Evolutionary conservation across 2,113 vertebrate species (phyloP).

Genomic region (Balaenoptera acutorostrata): DNA sequence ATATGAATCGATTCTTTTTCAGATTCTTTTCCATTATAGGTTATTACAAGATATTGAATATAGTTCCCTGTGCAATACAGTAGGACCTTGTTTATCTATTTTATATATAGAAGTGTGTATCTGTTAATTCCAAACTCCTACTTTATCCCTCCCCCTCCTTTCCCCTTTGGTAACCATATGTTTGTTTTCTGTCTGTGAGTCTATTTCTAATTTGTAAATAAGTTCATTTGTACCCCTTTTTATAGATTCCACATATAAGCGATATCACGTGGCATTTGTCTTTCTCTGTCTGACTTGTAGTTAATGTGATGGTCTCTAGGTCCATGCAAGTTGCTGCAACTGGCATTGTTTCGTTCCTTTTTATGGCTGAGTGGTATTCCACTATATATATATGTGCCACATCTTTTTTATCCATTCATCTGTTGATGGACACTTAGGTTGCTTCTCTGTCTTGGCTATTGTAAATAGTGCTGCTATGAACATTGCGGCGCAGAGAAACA

Average conservation of each 20-base stretch:
- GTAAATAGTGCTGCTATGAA: neutral
- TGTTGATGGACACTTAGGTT: neutral
- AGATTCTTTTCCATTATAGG: too few species aligned
- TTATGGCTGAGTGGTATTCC: neutral
- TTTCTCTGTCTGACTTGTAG: too few species aligned
- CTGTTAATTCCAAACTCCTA: neutral
- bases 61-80: neutral
- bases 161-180: neutral
- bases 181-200: neutral
- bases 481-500: accelerated
- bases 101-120: too few species aligned
- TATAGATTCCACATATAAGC: too few species aligned
- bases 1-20: too few species aligned
- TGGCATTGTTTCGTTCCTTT: neutral
- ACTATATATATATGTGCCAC: neutral
- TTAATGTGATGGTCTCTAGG: neutral
- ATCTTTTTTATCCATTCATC: neutral
- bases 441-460: neutral
- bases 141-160: neutral
- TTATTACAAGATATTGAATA: neutral
- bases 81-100: neutral
- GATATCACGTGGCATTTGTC: too few species aligned
- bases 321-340: neutral
- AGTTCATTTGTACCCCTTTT: neutral
- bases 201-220: neutral